Conservation (phyloP, 1,140 invertebrate genomes). For the Dufourea novaeangliae region DNA sequence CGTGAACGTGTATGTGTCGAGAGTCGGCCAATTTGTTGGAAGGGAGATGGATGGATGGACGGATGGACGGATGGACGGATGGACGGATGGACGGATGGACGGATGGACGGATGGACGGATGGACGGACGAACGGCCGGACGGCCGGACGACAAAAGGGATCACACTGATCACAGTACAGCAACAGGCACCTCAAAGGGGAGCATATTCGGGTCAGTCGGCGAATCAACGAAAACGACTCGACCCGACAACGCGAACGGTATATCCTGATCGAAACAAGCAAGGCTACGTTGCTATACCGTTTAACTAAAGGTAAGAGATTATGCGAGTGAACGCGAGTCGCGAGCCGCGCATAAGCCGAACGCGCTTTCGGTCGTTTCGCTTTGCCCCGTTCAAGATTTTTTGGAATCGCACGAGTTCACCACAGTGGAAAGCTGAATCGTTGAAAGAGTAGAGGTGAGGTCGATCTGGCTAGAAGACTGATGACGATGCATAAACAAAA, state of each 20-base stretch:
- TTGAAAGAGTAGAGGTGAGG: no score
- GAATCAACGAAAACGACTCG: neutral
- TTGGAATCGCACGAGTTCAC: no score
- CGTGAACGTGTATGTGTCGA: no score
- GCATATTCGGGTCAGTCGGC: slow-evolving; percentile 33
- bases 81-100: neutral
- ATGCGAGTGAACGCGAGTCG: no score
- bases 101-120: neutral
- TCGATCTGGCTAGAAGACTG: no score
- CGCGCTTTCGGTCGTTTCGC: no score
- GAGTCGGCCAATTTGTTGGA: neutral
- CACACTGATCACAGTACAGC: no score
- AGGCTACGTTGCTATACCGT: no score
- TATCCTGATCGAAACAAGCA: neutral
- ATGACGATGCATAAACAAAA: neutral
- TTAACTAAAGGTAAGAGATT: no score
- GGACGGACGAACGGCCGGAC: neutral
- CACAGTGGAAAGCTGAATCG: no score
- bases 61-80: neutral
- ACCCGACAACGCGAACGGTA: neutral
- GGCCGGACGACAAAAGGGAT: neutral
- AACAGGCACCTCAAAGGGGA: slow-evolving; percentile 1
- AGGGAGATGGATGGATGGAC: neutral
- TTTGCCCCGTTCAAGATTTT: no score
- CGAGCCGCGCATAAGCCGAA: no score